A percentile compares a stretch with the other conserved stretches of the same genome.
Evolutionary conservation across 2,113 vertebrate species (phyloP).

Genomic region (Sialia sialis): DNA sequence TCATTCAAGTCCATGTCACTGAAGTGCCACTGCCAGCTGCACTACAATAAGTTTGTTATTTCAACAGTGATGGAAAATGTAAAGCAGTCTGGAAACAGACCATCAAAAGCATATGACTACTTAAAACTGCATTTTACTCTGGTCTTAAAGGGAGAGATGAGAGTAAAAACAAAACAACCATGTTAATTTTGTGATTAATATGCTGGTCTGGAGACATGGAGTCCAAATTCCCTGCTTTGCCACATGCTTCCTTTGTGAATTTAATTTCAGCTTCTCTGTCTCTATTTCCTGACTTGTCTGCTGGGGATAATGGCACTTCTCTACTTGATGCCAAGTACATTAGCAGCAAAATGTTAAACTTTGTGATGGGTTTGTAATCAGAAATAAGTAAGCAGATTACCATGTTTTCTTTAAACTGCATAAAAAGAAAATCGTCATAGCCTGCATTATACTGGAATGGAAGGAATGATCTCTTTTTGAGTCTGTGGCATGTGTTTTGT

Average conservation of each 20-base stretch:
- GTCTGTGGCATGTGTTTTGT: background rate
- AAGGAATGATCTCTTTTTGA: background rate
- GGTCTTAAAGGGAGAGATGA: background rate
- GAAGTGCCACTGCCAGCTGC: background rate
- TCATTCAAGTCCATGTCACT: background rate
- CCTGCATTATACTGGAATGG: background rate
- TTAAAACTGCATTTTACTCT: background rate
- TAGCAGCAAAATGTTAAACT: background rate
- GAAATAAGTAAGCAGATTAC: background rate
- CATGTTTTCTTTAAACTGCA: background rate
- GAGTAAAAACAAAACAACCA: too few species aligned
- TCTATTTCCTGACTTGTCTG: background rate
- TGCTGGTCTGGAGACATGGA: background rate
- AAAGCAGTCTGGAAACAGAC: background rate
- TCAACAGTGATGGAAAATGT: background rate
- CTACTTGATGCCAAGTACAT: conserved; percentile 3
- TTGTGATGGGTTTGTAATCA: background rate
- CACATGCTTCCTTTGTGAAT: background rate
- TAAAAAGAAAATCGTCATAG: background rate
- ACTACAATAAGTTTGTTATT: background rate
- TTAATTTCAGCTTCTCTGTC: background rate
- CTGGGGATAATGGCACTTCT: conserved; percentile 20
- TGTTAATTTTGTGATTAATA: background rate
- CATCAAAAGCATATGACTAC: background rate
- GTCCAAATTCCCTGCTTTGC: background rate